Evolutionary conservation across 2,888 invertebrate species (phyloP).

Genomic region (Druceiella hillmani): DNA sequence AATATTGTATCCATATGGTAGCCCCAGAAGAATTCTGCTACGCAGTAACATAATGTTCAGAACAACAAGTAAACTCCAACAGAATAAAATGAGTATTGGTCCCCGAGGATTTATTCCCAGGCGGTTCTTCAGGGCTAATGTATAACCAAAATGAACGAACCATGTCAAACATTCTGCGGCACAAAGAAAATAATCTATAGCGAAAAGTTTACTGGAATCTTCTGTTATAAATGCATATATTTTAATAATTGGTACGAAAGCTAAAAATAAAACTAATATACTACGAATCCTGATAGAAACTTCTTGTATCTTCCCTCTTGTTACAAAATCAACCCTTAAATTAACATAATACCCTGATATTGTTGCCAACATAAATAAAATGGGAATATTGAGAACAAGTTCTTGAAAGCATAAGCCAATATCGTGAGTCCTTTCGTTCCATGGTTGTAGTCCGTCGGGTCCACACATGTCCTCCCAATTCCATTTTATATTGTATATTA

Average conservation of each 20-base stretch:
- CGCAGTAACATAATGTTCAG: constrained; percentile 64
- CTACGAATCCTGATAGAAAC: constrained; percentile 61
- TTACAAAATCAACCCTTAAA: constrained; percentile 55
- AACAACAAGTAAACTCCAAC: constrained; percentile 65
- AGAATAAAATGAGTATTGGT: constrained; percentile 59
- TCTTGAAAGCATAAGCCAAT: constrained; percentile 83
- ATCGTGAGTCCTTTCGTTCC: constrained; percentile 66
- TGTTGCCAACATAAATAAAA: constrained; percentile 65
- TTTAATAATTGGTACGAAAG: constrained; percentile 62
- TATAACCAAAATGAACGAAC: constrained; percentile 75
- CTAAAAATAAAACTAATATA: constrained; percentile 56
- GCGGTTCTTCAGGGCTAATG: constrained; percentile 60
- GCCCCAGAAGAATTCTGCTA: constrained; percentile 52
- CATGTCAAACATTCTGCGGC: constrained; percentile 71
- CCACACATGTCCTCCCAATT: constrained; percentile 75
- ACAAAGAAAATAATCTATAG: constrained; percentile 66
- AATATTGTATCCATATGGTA: constrained; percentile 55
- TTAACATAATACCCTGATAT: constrained; percentile 80
- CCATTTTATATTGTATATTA: constrained; percentile 44
- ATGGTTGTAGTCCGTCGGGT: constrained; percentile 62
- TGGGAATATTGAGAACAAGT: constrained; percentile 71
- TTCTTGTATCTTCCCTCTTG: constrained; percentile 58
- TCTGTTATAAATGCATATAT: constrained; percentile 58
- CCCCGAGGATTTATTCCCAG: constrained; percentile 67
- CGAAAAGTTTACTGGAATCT: constrained; percentile 44